Conservation (phyloP, 2,888 invertebrate species). For the Lycophotia porphyrea region DNA sequence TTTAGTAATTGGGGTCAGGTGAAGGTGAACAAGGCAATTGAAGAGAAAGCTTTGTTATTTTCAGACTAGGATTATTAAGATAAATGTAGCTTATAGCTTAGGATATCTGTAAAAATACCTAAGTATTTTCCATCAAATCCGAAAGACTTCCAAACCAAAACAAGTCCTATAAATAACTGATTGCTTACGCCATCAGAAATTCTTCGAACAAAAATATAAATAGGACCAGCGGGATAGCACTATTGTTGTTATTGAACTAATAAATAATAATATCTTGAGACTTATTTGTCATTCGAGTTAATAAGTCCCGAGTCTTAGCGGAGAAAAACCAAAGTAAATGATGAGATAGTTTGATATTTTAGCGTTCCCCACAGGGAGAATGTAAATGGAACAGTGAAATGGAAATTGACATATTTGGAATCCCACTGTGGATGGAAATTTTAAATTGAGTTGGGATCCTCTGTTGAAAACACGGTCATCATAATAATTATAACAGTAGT, state of each 20-base stretch:
- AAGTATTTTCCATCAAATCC: constrained; percentile 12
- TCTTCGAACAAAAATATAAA: constrained; percentile 32
- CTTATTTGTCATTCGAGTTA: constrained; percentile 38
- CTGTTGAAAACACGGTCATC: constrained; percentile 46
- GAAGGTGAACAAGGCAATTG: constrained; percentile 10
- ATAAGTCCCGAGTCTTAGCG: constrained; percentile 21
- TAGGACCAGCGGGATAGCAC: constrained; percentile 25
- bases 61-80: constrained; percentile 2
- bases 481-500: constrained; percentile 54
- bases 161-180: constrained; percentile 34
- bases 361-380: constrained; percentile 34
- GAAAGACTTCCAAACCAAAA: constrained; percentile 24
- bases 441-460: constrained; percentile 65
- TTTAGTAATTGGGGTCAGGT: constrained; percentile 60
- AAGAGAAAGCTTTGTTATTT: constrained; percentile 8
- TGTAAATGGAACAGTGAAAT: constrained; percentile 55
- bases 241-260: constrained; percentile 41
- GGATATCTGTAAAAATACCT: background rate
- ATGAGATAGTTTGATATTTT: constrained; percentile 57
- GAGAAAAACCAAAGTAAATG: constrained; percentile 40
- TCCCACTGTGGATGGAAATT: constrained; percentile 61
- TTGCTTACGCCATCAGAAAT: constrained; percentile 34
- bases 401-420: constrained; percentile 63
- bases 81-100: constrained; percentile 1
- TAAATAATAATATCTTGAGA: constrained; percentile 18